Base-by-base conservation (phyloP, 2,113 vertebrate genomes). In the Meleagris gallopavo region DNA sequence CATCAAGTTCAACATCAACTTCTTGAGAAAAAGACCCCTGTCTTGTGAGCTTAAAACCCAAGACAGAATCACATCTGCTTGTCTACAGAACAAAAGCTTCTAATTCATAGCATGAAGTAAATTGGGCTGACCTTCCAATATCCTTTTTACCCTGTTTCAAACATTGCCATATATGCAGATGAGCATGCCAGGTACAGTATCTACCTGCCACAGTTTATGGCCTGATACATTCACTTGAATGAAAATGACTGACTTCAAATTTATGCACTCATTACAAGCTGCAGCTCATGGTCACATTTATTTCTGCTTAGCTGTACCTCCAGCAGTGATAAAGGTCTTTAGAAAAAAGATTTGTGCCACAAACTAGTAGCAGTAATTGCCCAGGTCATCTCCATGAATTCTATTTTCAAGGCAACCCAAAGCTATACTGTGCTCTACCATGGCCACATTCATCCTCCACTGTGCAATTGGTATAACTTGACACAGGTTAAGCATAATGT, bases 41-140 rank as follows among this genome's bases (percentile, higher is more conserved):
- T 79, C 70, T 40, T 6, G 11, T 1, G 3, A 89, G 14, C 46
- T 95, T 78, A 79, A 86, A 90, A 85, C 13, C 11, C 0, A 0
- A 91, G 21, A 5, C 30, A 76, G 5, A n/a, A 14, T n/a, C 30
- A 50, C 21, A 84, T 30, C n/a, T 7, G 3, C 24, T 29, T 30
- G 18, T 79, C 62, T 34, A 36, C 10, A 88, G 67, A 89, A 62
- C 24, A 85, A 79, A 77, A 76, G 27, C 15, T 89, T 91, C 52
- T 2, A 0, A 71, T 71, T 75, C 9, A 6, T 69, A 65, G 78
- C 15, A 34, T 4, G 4, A 73, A 81, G 5, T 12, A 2, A 29
- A 34, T 80, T 88, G 83, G 83, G n/a, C 30, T 83, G 52, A 72
- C 54, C 25, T 76, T 84, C 48, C 30, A 20, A 52, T 79, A 27